phyloP scores from a whole-genome alignment of 2,888 invertebrate species.

The Chrysomela aeneicollis region DNA sequence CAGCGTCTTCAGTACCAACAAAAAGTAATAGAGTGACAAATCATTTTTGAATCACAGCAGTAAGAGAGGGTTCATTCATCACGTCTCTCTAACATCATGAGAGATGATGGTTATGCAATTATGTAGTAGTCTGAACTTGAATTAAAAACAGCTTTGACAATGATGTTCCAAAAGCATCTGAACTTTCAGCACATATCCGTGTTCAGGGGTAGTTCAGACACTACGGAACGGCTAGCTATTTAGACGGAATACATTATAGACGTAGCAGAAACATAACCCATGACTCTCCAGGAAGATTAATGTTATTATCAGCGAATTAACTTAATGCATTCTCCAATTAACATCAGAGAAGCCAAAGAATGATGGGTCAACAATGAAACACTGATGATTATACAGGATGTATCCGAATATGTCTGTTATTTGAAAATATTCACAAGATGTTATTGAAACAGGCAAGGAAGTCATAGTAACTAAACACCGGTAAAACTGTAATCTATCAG shows the following conservation, averaged over 20 bases:
- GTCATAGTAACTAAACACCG: no score
- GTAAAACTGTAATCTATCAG: no score
- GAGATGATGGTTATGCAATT: neutral
- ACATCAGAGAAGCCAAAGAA: constrained; percentile 12
- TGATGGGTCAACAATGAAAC: constrained; percentile 15
- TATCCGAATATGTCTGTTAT: no score
- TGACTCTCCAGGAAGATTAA: constrained; percentile 20
- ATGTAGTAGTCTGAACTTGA: neutral
- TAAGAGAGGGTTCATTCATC: no score
- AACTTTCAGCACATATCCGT: neutral
- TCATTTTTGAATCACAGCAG: no score
- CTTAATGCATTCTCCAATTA: constrained; percentile 28
- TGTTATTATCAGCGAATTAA: constrained; percentile 22
- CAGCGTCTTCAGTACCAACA: no score
- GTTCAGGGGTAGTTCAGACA: constrained; percentile 3
- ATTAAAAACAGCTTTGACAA: neutral
- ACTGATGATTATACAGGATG: neutral
- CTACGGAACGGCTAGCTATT: neutral
- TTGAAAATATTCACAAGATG: no score
- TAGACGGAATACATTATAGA: constrained; percentile 20
- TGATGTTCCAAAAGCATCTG: neutral
- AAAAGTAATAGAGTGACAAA: no score
- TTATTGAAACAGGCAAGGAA: no score
- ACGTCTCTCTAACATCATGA: neutral
- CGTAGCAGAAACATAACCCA: constrained; percentile 22